Base-by-base conservation (phyloP, 1,140 invertebrate genomes). In the Nomia melanderi region DNA sequence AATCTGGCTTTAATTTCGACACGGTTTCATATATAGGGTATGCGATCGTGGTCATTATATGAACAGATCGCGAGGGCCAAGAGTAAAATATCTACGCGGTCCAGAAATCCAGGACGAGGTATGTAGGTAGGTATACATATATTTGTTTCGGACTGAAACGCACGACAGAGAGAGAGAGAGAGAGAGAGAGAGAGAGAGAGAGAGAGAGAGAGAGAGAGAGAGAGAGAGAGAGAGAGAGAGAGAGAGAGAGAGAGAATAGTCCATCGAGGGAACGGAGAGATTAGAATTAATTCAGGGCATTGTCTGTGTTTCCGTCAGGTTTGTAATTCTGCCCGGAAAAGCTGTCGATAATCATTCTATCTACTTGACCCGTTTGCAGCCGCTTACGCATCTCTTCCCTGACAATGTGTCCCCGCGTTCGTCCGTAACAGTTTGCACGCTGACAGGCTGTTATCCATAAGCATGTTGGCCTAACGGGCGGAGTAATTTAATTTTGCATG, bases 381-480 rank as follows among this genome's bases (percentile, higher is more conserved):
- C 56, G 66, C 66, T 41, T 59, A 41, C 39, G 62, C 63, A 23
- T 81, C 41, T 77, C 60, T 47, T 71, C 27, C 8, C 14, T 77
- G 73, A 77, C 62, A 77, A 82, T 71, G 47, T 53, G 75, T 76
- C 56, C 50, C 69, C 47, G 39, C 44, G 29, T 60, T 59, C 57
- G 25, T 54, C 14, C 20, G 41, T 54, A 77, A 65, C 47, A 39
- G 59, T 78, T 82, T 74, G 44, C 31, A 74, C 59, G 44, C 56
- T 82, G 80, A 82, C 76, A 78, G 81, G 29, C 33, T 74, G 70
- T 78, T 83, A 83, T 82, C 81, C 41, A 72, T 82, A 78, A 82
- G 76, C 81, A 75, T 53, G 62, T 60, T 44, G 47, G 36, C 41
- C 57, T 69, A 83, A 74, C 69, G 60, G 53, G 7, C 20, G 54